Evolutionary conservation across 2,113 vertebrate genomes (phyloP), one percentile per base, ranked within the genome.

Genomic region (Theristicus caerulescens): DNA sequence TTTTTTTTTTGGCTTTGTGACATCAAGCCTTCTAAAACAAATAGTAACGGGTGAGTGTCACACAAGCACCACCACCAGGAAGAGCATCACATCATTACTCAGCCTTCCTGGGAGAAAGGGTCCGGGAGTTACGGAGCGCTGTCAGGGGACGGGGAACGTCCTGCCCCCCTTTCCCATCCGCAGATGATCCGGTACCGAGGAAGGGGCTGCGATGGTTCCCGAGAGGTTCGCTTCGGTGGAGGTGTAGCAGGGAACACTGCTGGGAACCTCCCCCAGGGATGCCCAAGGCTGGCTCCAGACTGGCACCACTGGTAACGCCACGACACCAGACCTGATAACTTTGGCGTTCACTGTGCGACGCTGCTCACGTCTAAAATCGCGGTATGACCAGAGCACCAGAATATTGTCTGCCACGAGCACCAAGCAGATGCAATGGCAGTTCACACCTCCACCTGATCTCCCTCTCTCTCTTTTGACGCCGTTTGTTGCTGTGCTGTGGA

Each of bases 291-390:
- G 78, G 24, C 55, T 59, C 21, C 51, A 38, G 27, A 46, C 24
- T 8, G 5, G 81, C 25, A 47, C 15, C 64, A 36, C 44, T 4
- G 54, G 49, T 44, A 54, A 46, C 2, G 4, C 61, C 32, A 10
- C 0, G 2, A 17, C 22, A 25, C 22, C 73, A n/a, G 17, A 25
- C 22, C 36, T 1, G 0, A 1, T 5, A 29, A 31, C 57, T 31
- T 6, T 7, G 31, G 25, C 27, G 3, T 10, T 40, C 29, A 2
- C 16, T 10, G 55, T 0, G 3, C 2, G 2, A n/a, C 24, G 40
- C 46, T 51, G 77, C 71, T 82, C 44, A 14, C 5, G 5, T 25
- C 20, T 7, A 24, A 49, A 49, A 46, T 2, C 31, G 3, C 1
- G 0, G 31, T 20, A 36, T 3, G 31, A 7, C 9, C 34, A 19